These are phyloP conservation scores for Bambusicola thoracicus DNA, from an alignment of 2,113 vertebrate genomes.

Conservation along the genomic window DNA sequence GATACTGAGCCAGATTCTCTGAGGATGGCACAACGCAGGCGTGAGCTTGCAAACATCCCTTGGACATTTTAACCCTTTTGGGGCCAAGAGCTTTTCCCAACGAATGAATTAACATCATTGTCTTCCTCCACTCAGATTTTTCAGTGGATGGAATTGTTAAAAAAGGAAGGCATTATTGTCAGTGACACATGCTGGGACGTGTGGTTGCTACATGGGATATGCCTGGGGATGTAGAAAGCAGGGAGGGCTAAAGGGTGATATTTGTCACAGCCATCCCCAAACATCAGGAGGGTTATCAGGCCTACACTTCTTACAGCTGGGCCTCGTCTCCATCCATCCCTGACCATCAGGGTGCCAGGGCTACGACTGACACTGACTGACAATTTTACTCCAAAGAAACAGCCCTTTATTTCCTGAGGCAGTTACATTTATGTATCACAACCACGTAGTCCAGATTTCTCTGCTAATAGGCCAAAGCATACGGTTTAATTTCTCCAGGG, in stretches of 20 bases:
- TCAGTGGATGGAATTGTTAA: neutral
- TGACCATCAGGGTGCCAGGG: rapidly evolving
- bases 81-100: neutral
- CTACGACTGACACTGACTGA: neutral
- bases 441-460: neutral
- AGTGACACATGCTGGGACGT: neutral
- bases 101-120: neutral
- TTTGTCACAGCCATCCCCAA: neutral
- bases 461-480: neutral
- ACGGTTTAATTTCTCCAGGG: constrained; percentile 7
- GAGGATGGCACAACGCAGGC: neutral
- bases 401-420: neutral
- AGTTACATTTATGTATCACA: neutral
- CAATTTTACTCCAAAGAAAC: neutral
- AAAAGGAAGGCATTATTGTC: too few species aligned
- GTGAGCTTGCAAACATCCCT: neutral
- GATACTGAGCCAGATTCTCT: neutral
- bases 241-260: neutral
- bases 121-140: neutral
- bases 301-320: neutral
- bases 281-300: neutral
- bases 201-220: neutral
- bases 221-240: neutral
- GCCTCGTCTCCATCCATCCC: neutral
- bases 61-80: neutral